phyloP scores from a whole-genome alignment of 2,888 invertebrate species.

The Tolmerus cingulatus region DNA sequence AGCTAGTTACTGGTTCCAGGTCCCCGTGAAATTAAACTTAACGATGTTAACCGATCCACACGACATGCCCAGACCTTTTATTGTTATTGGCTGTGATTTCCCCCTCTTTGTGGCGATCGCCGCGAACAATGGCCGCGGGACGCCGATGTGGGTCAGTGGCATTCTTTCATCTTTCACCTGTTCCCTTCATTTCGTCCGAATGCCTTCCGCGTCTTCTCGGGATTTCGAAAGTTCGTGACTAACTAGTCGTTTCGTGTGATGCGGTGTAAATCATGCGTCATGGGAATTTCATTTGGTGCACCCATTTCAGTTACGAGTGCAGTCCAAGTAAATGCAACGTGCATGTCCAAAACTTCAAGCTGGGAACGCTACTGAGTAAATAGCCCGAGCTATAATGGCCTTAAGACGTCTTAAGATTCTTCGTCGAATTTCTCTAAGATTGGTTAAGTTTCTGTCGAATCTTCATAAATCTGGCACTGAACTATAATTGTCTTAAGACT shows the following conservation, averaged over 20 bases:
- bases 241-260: neutral
- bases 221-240: neutral
- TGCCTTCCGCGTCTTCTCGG: neutral
- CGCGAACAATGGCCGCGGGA: slow-evolving; percentile 1
- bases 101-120: slow-evolving; percentile 19
- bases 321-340: too few relatives aligned
- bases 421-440: too few relatives aligned
- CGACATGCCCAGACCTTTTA: slow-evolving; percentile 33
- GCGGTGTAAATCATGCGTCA: neutral
- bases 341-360: too few relatives aligned
- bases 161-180: slow-evolving; percentile 32
- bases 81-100: slow-evolving; percentile 21
- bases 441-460: too few relatives aligned
- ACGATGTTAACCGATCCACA: slow-evolving; percentile 33
- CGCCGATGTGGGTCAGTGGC: slow-evolving; percentile 38
- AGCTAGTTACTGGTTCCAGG: slow-evolving; percentile 38
- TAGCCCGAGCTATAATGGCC: too few relatives aligned
- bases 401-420: too few relatives aligned
- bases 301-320: neutral
- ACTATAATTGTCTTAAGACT: too few relatives aligned
- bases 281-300: neutral
- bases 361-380: too few relatives aligned
- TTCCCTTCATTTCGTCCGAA: neutral
- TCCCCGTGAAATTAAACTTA: slow-evolving; percentile 35
- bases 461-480: too few relatives aligned